phyloP scores from a whole-genome alignment of 1,140 invertebrate species.

The Heliothis virescens region DNA sequence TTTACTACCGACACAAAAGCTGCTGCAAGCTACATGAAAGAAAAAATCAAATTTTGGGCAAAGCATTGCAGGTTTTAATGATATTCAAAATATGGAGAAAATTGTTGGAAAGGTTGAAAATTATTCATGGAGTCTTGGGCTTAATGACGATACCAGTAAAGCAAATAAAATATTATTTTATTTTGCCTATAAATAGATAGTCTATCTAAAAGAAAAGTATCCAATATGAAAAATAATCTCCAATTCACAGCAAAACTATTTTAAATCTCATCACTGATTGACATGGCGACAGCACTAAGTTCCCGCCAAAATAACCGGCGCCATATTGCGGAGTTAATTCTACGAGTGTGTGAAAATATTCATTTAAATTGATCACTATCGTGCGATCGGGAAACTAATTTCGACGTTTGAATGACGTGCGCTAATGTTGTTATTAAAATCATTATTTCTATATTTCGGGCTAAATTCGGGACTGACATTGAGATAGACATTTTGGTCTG shows the following conservation, averaged over 20 bases:
- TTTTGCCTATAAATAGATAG: no score
- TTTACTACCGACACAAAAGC: no score
- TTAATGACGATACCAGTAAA: no score
- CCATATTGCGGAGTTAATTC: constrained; percentile 2
- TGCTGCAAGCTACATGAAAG: no score
- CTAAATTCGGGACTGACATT: not conserved
- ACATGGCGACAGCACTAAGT: not conserved
- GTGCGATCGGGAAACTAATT: constrained; percentile 10
- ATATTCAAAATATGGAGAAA: no score
- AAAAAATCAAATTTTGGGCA: no score
- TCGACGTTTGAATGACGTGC: constrained; percentile 35
- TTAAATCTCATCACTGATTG: not conserved
- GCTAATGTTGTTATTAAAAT: constrained; percentile 28
- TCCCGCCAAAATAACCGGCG: constrained; percentile 15
- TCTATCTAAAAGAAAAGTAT: no score
- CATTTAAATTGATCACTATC: constrained; percentile 51
- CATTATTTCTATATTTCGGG: constrained; percentile 1
- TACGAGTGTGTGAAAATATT: constrained; percentile 28
- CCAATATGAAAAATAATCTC: no score
- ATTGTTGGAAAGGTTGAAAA: no score
- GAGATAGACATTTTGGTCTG: not conserved
- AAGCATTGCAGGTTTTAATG: no score
- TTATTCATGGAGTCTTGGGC: no score
- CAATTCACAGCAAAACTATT: not conserved
- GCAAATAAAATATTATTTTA: no score